A percentile compares a stretch with the other conserved stretches of the same genome.
These are phyloP conservation scores for Phyllostomus hastatus DNA, from an alignment of 2,113 vertebrate genomes.

Conservation along the genomic window DNA sequence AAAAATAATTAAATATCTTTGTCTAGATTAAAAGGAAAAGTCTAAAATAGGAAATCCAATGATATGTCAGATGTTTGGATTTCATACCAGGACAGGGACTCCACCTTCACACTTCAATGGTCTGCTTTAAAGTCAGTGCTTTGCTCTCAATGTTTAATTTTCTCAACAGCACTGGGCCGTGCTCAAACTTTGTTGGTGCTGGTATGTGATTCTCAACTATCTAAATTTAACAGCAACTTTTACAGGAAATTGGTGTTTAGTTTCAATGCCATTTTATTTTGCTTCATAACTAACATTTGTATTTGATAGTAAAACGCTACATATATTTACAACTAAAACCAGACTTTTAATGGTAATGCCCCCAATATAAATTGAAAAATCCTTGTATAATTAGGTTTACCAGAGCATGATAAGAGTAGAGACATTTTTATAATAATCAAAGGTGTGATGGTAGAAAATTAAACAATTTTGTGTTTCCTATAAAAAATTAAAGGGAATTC, in stretches of 20 bases:
- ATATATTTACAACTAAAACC: not conserved
- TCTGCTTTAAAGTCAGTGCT: not conserved
- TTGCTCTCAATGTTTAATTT: not conserved
- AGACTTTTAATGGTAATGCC: not conserved
- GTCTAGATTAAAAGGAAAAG: not conserved
- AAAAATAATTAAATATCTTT: not conserved
- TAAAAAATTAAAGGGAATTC: not conserved
- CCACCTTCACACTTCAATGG: not conserved
- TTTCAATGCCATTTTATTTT: not conserved
- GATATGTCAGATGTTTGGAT: not conserved
- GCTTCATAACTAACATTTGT: not conserved
- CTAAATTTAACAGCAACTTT: not conserved
- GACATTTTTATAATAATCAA: not conserved
- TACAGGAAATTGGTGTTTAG: not conserved
- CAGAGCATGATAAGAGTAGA: not conserved
- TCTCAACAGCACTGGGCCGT: not conserved
- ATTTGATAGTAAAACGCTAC: not conserved
- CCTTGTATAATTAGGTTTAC: not conserved
- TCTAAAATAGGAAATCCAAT: not conserved
- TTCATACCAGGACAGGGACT: not conserved
- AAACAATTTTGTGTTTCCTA: slow-evolving; percentile 20
- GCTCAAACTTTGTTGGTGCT: not conserved
- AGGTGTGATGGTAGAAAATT: not conserved
- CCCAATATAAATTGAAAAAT: not conserved
- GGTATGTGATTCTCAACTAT: not conserved